Percentiles rank a stretch among this genome's conserved stretches.
Evolutionary conservation across 2,113 vertebrate genomes (phyloP).

Genomic region (Eidolon helvum): DNA sequence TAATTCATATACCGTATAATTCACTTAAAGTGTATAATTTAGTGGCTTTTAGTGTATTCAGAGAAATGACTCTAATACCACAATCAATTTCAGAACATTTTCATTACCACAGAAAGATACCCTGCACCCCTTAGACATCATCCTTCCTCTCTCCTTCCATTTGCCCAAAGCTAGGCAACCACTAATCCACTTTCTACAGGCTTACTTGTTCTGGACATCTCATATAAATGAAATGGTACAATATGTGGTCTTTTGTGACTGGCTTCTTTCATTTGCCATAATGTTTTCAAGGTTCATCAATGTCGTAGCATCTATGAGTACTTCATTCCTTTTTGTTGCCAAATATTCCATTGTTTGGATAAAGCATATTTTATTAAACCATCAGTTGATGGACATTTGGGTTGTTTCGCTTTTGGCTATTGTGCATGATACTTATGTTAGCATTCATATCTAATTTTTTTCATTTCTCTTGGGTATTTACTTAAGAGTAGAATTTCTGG

Average conservation of each 20-base stretch:
- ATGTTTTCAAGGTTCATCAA: neutral
- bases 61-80: neutral
- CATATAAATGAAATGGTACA: neutral
- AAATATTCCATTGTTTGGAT: neutral
- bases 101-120: neutral
- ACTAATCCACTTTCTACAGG: neutral
- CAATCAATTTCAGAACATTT: neutral
- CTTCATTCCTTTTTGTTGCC: neutral
- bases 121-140: neutral
- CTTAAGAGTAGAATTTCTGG: neutral
- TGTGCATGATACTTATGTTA: neutral
- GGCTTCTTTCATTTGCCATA: neutral
- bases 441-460: neutral
- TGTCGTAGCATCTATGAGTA: neutral
- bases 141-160: neutral
- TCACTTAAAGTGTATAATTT: neutral
- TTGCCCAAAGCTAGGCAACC: neutral
- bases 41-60: neutral
- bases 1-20: neutral
- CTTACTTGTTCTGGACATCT: neutral
- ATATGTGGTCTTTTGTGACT: neutral
- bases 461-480: neutral
- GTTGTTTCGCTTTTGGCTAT: neutral
- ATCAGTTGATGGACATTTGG: neutral
- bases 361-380: neutral